phyloP scores from a whole-genome alignment of 2,888 invertebrate species.

The Tinea trinotella region DNA sequence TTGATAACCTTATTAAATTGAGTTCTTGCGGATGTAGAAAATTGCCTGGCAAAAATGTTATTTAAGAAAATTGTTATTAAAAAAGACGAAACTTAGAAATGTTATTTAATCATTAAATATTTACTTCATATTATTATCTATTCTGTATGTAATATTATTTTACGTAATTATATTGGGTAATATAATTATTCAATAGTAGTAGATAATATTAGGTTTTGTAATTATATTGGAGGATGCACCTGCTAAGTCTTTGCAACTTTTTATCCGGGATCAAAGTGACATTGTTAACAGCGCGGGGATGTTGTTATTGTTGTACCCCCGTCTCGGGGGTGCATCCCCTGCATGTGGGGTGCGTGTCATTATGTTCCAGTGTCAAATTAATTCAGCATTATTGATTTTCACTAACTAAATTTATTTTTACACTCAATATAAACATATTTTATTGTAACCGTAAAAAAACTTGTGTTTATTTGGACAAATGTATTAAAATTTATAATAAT shows the following conservation, averaged over 20 bases:
- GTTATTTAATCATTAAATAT: too few species aligned
- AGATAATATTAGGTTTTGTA: too few species aligned
- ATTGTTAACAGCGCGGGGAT: slow-evolving; percentile 28
- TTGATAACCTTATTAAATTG: slow-evolving; percentile 9
- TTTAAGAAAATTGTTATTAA: too few species aligned
- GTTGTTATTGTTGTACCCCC: slow-evolving; percentile 30
- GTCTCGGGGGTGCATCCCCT: slow-evolving; percentile 26
- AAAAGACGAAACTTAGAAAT: too few species aligned
- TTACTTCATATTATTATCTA: neutral
- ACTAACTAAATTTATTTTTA: too few species aligned
- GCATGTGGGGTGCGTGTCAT: slow-evolving; percentile 13
- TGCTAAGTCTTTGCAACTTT: slow-evolving; percentile 28
- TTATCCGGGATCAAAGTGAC: slow-evolving; percentile 28
- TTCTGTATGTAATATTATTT: too few species aligned
- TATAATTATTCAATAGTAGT: too few species aligned
- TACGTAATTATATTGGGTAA: too few species aligned
- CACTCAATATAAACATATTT: neutral
- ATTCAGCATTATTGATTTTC: slow-evolving; percentile 10
- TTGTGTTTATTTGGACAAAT: slow-evolving; percentile 1
- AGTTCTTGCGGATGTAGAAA: slow-evolving; percentile 7
- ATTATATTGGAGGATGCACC: slow-evolving; percentile 24
- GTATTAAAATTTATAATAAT: slow-evolving; percentile 6
- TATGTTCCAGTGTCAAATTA: slow-evolving; percentile 1
- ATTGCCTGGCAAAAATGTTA: too few species aligned
- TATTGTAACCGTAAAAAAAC: neutral